Percentiles rank a stretch among this genome's conserved stretches.
Conservation (phyloP, 2,113 vertebrate genomes). For the Dromaius novaehollandiae region DNA sequence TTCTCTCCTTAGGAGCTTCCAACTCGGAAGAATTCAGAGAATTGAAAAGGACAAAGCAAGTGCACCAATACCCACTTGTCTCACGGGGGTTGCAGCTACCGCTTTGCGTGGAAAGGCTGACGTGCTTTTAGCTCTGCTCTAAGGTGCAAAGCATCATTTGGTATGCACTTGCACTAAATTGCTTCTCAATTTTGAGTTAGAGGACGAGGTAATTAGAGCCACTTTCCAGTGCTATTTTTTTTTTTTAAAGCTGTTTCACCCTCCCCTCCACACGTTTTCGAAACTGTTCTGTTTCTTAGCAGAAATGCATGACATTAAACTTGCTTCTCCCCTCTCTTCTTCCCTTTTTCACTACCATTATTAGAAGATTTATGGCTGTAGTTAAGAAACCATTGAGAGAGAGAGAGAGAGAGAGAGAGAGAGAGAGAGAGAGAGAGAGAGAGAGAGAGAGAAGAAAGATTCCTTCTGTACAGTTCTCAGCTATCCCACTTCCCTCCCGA, state of each 20-base stretch:
- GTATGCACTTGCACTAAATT: background rate
- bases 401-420: background rate
- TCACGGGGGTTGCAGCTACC: background rate
- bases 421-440: background rate
- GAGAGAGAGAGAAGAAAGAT: background rate
- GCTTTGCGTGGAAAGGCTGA: background rate
- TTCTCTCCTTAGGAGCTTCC: background rate
- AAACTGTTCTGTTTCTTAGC: background rate
- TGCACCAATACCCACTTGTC: fast-evolving
- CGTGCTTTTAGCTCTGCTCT: background rate
- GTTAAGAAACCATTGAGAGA: background rate
- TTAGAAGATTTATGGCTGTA: background rate
- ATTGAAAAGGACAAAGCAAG: background rate
- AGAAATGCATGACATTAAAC: background rate
- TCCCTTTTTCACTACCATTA: background rate
- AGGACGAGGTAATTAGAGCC: background rate
- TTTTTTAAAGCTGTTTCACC: background rate
- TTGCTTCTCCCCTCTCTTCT: background rate
- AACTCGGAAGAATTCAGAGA: background rate
- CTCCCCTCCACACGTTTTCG: background rate
- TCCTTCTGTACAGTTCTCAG: background rate
- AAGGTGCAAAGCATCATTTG: background rate
- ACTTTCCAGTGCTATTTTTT: background rate
- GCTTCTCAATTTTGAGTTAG: background rate
- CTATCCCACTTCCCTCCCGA: background rate